Conservation (phyloP, 2,888 invertebrate genomes). For the Orthosia cruda region DNA sequence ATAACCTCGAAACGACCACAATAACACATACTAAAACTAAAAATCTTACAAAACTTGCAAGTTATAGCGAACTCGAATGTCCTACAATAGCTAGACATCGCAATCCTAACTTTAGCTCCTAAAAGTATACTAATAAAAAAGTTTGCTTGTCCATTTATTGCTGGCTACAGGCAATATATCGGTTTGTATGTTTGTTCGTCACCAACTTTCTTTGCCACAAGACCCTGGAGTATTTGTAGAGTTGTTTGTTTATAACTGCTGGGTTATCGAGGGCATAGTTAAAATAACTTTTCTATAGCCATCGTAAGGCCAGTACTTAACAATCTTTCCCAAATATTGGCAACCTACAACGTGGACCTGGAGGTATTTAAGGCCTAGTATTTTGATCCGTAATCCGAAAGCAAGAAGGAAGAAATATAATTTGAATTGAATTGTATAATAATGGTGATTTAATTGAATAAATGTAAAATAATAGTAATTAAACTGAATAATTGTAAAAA, state of each 20-base stretch:
- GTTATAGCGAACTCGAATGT: conserved; percentile 46
- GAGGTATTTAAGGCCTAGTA: too few species aligned
- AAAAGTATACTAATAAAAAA: conserved; percentile 78
- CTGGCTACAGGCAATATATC: conserved; percentile 71
- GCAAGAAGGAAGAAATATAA: too few species aligned
- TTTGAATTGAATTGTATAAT: too few species aligned
- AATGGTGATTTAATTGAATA: too few species aligned
- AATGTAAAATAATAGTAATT: too few species aligned
- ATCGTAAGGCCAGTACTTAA: background rate
- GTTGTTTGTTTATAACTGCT: conserved; percentile 35
- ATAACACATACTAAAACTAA: conserved; percentile 43
- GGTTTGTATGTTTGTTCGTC: conserved; percentile 65
- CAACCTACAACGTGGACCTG: too few species aligned
- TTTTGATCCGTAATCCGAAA: too few species aligned
- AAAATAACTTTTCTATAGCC: background rate
- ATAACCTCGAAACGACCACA: background rate
- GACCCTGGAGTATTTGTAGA: conserved; percentile 59
- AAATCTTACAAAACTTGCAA: conserved; percentile 36
- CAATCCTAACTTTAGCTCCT: conserved; percentile 65
- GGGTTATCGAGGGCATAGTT: conserved; percentile 21
- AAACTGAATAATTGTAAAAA: too few species aligned
- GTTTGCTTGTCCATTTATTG: conserved; percentile 75
- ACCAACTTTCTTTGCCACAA: conserved; percentile 54
- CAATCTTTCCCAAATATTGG: too few species aligned
- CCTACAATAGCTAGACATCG: conserved; percentile 62